These are phyloP conservation scores for Stenodema calcarata DNA, from an alignment of 2,888 invertebrate genomes.

Conservation along the genomic window DNA sequence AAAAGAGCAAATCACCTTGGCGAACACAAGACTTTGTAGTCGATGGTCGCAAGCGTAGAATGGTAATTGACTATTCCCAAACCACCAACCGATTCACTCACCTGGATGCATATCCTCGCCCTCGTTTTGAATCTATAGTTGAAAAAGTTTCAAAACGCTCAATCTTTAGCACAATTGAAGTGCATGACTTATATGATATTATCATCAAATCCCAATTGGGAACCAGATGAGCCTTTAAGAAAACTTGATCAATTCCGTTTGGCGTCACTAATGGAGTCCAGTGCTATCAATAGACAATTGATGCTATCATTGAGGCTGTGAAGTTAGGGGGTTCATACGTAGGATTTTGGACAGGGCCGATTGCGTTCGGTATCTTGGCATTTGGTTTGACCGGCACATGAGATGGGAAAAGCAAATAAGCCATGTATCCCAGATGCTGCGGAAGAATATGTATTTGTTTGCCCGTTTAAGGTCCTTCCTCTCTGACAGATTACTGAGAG, in stretches of 20 bases:
- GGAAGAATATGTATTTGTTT: too few relatives aligned
- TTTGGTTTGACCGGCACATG: too few relatives aligned
- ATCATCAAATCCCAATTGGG: not conserved
- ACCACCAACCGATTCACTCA: too few relatives aligned
- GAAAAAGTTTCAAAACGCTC: not conserved
- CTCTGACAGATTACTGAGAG: too few relatives aligned
- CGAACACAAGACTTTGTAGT: not conserved
- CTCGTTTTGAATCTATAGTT: not conserved
- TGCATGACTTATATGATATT: too few relatives aligned
- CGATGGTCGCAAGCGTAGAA: not conserved
- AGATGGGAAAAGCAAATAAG: too few relatives aligned
- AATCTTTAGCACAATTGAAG: not conserved
- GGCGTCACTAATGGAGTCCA: not conserved
- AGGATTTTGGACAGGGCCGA: too few relatives aligned
- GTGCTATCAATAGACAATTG: not conserved
- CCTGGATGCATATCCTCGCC: not conserved
- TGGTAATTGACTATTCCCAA: not conserved
- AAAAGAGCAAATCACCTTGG: not conserved
- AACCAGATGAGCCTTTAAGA: too few relatives aligned
- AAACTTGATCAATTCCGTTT: too few relatives aligned
- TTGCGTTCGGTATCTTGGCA: too few relatives aligned
- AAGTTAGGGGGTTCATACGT: not conserved
- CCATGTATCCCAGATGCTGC: too few relatives aligned
- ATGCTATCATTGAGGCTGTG: not conserved
- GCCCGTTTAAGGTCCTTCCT: too few relatives aligned